Evolutionary conservation across 2,888 invertebrate species (phyloP).

Genomic region (Minunthozetes semirufus): DNA sequence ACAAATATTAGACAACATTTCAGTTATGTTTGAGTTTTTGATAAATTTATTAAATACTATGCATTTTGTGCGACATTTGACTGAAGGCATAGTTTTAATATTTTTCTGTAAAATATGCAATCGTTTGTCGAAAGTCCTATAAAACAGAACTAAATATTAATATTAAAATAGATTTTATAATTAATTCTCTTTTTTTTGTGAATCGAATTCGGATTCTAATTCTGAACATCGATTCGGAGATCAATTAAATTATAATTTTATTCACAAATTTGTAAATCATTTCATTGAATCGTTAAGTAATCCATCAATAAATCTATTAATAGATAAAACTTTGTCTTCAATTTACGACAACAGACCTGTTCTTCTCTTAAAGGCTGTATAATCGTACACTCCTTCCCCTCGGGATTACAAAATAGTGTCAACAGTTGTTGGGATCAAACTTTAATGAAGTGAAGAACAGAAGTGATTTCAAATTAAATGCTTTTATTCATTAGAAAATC

Average conservation of each 20-base stretch:
- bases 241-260: not conserved
- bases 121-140: constrained; percentile 14
- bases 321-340: not conserved
- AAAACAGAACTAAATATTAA: not conserved
- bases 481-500: not conserved
- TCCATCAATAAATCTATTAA: not conserved
- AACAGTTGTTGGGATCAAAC: no score
- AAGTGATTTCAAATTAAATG: no score
- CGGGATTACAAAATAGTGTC: no score
- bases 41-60: not conserved
- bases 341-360: no score
- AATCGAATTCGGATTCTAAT: no score
- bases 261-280: constrained; percentile 3
- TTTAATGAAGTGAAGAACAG: no score
- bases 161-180: constrained; percentile 19
- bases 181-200: not conserved
- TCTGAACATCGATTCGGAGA: not conserved
- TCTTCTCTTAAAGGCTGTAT: no score
- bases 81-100: not conserved
- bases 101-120: constrained; percentile 16
- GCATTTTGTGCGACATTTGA: no score
- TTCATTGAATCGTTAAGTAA: constrained; percentile 5
- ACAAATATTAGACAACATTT: not conserved
- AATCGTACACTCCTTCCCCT: no score
- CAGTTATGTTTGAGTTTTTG: not conserved